Percentiles rank a stretch among this genome's conserved stretches.
Evolutionary conservation across 2,888 invertebrate genomes (phyloP).

Genomic region (Schrankia costaestrigalis): DNA sequence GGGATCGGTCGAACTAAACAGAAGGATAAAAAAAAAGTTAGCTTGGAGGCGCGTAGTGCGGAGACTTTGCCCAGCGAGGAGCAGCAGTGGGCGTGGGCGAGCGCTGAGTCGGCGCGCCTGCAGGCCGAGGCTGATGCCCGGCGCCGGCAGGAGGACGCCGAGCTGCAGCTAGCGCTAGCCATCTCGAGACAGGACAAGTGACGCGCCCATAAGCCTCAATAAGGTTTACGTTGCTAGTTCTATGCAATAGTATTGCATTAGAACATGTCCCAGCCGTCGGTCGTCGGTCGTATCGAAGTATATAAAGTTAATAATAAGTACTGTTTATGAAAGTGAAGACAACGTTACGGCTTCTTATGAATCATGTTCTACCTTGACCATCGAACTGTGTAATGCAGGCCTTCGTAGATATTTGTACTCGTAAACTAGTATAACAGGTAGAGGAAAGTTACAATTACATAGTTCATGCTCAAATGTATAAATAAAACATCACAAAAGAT

Average conservation of each 20-base stretch:
- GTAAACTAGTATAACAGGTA: slow-evolving; percentile 5
- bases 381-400: slow-evolving; percentile 1
- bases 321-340: too few relatives aligned
- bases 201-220: slow-evolving; percentile 12
- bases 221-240: slow-evolving; percentile 1
- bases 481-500: slow-evolving; percentile 5
- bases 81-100: slow-evolving; percentile 88
- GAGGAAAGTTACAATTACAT: slow-evolving; percentile 1
- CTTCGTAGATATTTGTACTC: slow-evolving; percentile 4
- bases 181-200: slow-evolving; percentile 81
- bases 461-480: slow-evolving; percentile 2
- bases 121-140: slow-evolving; percentile 82
- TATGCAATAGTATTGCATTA: slow-evolving; percentile 4
- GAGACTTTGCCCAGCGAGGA: slow-evolving; percentile 79
- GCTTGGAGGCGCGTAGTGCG: slow-evolving; percentile 37
- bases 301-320: neutral
- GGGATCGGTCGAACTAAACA: slow-evolving; percentile 63
- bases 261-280: slow-evolving; percentile 4
- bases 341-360: too few relatives aligned
- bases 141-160: slow-evolving; percentile 84
- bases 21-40: slow-evolving; percentile 59
- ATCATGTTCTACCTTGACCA: neutral
- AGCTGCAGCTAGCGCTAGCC: slow-evolving; percentile 86
- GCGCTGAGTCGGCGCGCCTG: slow-evolving; percentile 83
- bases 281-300: slow-evolving; percentile 1